Base-by-base conservation (phyloP, 2,113 vertebrate species). In the Agelaius tricolor region DNA sequence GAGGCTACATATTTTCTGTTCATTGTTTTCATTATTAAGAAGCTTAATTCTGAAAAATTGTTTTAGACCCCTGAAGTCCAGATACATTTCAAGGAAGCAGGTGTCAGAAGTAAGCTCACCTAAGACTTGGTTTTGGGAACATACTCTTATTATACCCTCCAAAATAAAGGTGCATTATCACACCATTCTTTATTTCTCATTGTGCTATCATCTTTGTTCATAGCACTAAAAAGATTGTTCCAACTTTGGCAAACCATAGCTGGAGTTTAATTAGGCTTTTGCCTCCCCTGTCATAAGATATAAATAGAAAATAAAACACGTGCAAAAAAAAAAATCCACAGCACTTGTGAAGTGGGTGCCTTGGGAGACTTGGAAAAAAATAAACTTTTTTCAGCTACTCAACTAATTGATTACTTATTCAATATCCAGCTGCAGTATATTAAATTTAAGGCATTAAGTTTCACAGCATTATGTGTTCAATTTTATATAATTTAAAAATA, bases 191-290 rank as follows among this genome's bases (percentile, higher is more conserved):
- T 52, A 41, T 82, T 95, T 95, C 75, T 84, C 26, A 84, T 97
- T 92, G 78, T 76, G n/a, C 23, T 91, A 16, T 91, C 68, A 80
- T 58, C 30, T 95, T 93, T 94, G 37, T 90, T 94, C 94, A 87
- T 79, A 78, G 47, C 20, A 87, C 69, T 89, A 75, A 89, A 92
- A 91, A 94, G 82, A 92, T 58, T 86, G 28, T 63, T 94, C 28
- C 33, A 92, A 77, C 69, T 97, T 97, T 93, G 72, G 43, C 82
- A 97, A 97, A 94, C 20, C 63, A 59, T 63, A 94, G 76, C 57
- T 96, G 76, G 89, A 83, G 30, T 93, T 96, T 95, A 97, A 95
- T 96, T 96, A 96, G 95, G n/a, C 28, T 96, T 96, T 86, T 82
- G 35, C 66, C 63, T 83, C 39, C 73, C 6, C 41, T 63, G 59